Base-by-base conservation (phyloP, 2,888 invertebrate species). In the Odiellus spinosus region DNA sequence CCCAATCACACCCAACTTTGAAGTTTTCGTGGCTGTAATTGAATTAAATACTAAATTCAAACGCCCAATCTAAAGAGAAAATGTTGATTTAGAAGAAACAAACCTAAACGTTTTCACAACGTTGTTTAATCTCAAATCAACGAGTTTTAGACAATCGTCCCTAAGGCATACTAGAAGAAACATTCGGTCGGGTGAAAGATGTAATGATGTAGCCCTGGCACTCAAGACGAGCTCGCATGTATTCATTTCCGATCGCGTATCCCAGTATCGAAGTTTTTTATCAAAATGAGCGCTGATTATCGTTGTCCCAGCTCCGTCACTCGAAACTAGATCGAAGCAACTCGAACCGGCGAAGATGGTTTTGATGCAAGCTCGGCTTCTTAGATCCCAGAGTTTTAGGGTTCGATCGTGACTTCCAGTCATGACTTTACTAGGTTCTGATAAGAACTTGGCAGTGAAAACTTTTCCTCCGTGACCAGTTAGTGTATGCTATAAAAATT, bases 361-460 rank as follows among this genome's bases (percentile, higher is more conserved):
- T 67, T 85, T 82, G 58, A 82, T 80, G 80, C 90, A 90, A 48
- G 84, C 80, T 67, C 82, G 78, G 71, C 84, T 86, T 59, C 85
- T 77, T 41, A 96, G 76, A 71, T 99, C 98, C 96, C 96, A 99
- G 62, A 96, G 80, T 75, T 96, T 98, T 50, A 99, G 72, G 26
- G 96, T 96, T 55, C 96, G 77, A 71, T 98, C 98, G 71, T 93
- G 85, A 68, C 95, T 93, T 54, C 98, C 98, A 33, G 93, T 90
- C 50, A 95, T 91, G 49, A 95, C 88, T 73, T 87, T 88, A 52
- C 80, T 77, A 14, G 82, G 79, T 59, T 90, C 88, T 47, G 88
- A 83, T 57, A 95, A 78, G 70, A 93, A 93, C 70, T 87, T 87
- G 33, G 95, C 96, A 17, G 93, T 86, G 77, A 91, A 79, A 55